Evolutionary conservation across 35 echinoderm and acorn worm species (phyloP).

Genomic region (Lytechinus pictus): DNA sequence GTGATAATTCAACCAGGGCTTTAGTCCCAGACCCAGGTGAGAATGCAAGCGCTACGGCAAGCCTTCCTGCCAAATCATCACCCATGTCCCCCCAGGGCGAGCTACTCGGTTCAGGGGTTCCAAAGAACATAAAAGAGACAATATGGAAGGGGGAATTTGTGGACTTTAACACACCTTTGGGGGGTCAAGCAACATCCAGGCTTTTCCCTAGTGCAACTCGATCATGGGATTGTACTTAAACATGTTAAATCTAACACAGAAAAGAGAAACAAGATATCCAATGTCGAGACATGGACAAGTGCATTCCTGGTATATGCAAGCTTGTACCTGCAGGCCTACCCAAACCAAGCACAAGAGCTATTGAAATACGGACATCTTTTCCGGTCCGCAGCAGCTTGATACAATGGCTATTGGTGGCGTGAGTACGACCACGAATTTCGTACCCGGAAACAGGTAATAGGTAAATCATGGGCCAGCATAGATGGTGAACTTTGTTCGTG

Average conservation of each 20-base stretch:
- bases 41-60: too few relatives aligned
- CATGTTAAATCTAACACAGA: not conserved
- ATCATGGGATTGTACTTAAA: not conserved
- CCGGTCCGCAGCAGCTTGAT: not conserved
- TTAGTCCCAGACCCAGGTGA: too few relatives aligned
- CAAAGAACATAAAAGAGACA: not conserved
- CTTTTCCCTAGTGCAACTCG: not conserved
- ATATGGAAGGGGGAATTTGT: slow-evolving; percentile 6
- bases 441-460: not conserved
- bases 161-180: not conserved
- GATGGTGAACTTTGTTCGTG: not conserved
- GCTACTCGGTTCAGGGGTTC: not conserved
- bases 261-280: not conserved
- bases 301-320: not conserved
- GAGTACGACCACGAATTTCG: not conserved
- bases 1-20: too few relatives aligned
- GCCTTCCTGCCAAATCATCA: not conserved
- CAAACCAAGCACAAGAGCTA: not conserved
- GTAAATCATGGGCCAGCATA: not conserved
- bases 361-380: not conserved
- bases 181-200: not conserved
- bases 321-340: not conserved
- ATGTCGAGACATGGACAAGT: not conserved
- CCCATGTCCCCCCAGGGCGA: not conserved
- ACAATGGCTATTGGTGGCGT: not conserved